phyloP scores from a whole-genome alignment of 1,140 invertebrate species.

The Chironomus tepperi region DNA sequence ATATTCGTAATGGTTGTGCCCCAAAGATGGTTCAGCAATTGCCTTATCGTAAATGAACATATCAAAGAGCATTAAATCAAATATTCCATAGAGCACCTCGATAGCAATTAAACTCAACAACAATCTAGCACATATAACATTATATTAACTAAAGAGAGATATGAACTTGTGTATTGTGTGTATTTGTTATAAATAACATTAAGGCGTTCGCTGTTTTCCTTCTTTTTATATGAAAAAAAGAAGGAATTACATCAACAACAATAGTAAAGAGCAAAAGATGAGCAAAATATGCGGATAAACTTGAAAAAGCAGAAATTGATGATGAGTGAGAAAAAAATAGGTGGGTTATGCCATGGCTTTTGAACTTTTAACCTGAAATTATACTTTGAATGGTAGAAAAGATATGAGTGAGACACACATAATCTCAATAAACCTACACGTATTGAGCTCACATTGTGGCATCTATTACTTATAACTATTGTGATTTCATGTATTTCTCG shows the following conservation, averaged over 20 bases:
- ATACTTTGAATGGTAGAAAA: background rate
- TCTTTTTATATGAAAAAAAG: background rate
- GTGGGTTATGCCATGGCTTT: background rate
- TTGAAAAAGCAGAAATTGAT: constrained; percentile 13
- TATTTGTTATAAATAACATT: constrained; percentile 10
- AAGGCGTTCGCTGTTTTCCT: background rate
- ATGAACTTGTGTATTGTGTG: background rate
- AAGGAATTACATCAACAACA: background rate
- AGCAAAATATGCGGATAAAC: constrained; percentile 11
- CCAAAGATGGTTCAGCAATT: background rate
- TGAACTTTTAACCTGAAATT: constrained; percentile 9
- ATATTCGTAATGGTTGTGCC: background rate
- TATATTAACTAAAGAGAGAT: too few relatives aligned
- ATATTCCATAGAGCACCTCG: constrained; percentile 9
- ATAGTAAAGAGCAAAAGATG: constrained; percentile 3
- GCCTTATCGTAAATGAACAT: background rate
- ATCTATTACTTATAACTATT: background rate
- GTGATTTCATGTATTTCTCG: background rate
- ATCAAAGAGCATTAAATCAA: constrained; percentile 14
- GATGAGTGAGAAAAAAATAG: constrained; percentile 12
- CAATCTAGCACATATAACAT: constrained; percentile 13
- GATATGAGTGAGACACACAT: background rate
- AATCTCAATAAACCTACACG: background rate
- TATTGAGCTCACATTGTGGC: background rate
- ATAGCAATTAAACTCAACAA: constrained; percentile 11